Evolutionary conservation across 2,113 vertebrate species (phyloP), one percentile per base, ranked within the genome.

Genomic region (Rousettus leschenaultii): DNA sequence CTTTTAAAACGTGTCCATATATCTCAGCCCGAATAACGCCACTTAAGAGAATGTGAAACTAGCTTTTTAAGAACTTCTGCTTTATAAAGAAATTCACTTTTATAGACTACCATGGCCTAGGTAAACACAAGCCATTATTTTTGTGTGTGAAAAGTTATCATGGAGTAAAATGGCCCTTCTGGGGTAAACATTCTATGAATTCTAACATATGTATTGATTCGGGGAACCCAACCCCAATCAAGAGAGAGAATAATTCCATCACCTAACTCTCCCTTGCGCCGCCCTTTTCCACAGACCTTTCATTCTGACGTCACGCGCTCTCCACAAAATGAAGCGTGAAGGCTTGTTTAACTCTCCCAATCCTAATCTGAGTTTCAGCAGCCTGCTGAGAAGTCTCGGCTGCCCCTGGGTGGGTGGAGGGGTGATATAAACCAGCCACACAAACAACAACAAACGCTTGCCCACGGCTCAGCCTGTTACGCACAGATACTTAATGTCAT

Each of bases 401-500:
- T 16, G 15, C 18, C 35, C 83, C n/a, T 15, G 21, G 28, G 22
- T 2, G 1, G 26, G 22, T n/a, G 13, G 48, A 35, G 33, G 26
- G 13, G 26, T 10, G 3, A 7, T 1, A 21, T 2, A 11, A 35
- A 68, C n/a, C 11, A 30, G 28, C 21, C 30, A 6, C 26, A 22
- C 24, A 22, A 19, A 26, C 28, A 22, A 11, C 22, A 24, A 38
- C 2, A 15, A 26, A 35, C 26, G 16, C 19, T 22, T 40, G 3
- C 26, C 68, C 33, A 0, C 15, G 57, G 33, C 5, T 5, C 33
- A n/a, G 51, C 53, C 53, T 4, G 21, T 45, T 22, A 45, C n/a
- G 35, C n/a, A 18, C 3, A 15, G 3, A 38, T 2, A 2, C 30
- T 35, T 48, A n/a, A n/a, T n/a, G n/a, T n/a, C n/a, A n/a, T n/a